These are phyloP conservation scores for Melanotaenia boesemani DNA, from an alignment of 2,797 vertebrate genomes.

Conservation along the genomic window DNA sequence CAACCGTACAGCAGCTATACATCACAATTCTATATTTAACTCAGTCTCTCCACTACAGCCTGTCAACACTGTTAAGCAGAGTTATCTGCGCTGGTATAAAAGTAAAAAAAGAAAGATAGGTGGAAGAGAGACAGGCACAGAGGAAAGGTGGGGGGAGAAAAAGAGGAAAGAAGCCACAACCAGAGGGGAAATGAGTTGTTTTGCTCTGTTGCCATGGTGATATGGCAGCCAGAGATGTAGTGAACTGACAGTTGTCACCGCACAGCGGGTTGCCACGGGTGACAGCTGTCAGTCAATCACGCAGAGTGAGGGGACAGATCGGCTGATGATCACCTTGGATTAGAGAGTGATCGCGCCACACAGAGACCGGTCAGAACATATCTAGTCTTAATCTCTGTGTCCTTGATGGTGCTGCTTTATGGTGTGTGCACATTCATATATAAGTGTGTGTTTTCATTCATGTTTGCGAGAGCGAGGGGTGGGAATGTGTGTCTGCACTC, in stretches of 20 bases:
- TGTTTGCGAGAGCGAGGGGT: not conserved
- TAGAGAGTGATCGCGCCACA: constrained; percentile 66
- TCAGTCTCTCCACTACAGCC: constrained; percentile 66
- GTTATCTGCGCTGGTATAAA: constrained; percentile 49
- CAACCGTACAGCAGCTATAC: constrained; percentile 58
- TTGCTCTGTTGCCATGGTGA: constrained; percentile 77
- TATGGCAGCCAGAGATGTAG: constrained; percentile 43
- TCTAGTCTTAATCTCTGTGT: constrained; percentile 69
- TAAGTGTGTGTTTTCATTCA: constrained; percentile 3
- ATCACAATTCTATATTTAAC: constrained; percentile 77
- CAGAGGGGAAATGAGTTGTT: constrained; percentile 64
- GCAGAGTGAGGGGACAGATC: constrained; percentile 75
- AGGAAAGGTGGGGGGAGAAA: not conserved
- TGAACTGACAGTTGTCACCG: constrained; percentile 73
- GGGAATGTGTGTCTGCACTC: constrained; percentile 29
- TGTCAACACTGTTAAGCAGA: constrained; percentile 62
- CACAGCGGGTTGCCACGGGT: constrained; percentile 71
- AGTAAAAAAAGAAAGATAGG: constrained; percentile 30
- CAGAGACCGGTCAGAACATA: constrained; percentile 57
- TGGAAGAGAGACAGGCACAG: constrained; percentile 37
- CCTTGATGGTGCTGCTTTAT: constrained; percentile 43
- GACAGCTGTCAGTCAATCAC: constrained; percentile 83
- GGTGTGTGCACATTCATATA: constrained; percentile 18
- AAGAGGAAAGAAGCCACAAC: constrained; percentile 7
- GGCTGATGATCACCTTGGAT: constrained; percentile 81